phyloP scores from a whole-genome alignment of 2,113 vertebrate genomes.

The Nothocercus julius region DNA sequence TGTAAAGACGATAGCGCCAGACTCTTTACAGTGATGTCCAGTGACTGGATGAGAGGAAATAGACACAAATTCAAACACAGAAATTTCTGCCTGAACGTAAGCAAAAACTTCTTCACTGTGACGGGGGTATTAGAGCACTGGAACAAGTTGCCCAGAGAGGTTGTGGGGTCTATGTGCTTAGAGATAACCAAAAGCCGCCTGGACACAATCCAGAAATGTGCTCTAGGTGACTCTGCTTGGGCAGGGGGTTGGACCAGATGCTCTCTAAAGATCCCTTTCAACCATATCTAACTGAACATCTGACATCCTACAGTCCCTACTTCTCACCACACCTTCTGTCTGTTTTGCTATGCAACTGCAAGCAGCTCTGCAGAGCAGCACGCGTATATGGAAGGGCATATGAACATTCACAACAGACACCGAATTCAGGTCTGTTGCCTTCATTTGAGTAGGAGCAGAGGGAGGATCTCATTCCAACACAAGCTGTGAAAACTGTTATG shows the following conservation, averaged over 20 bases:
- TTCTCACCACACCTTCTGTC: neutral
- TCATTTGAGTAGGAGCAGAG: neutral
- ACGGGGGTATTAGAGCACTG: neutral
- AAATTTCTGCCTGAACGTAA: neutral
- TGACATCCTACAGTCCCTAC: neutral
- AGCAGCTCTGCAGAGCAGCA: neutral
- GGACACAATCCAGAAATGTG: neutral
- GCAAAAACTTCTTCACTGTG: neutral
- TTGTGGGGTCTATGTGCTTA: neutral
- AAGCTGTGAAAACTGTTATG: neutral
- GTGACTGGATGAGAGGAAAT: no score
- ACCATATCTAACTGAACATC: neutral
- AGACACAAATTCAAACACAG: neutral
- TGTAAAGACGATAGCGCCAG: no score
- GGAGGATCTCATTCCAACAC: neutral
- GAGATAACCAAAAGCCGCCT: neutral
- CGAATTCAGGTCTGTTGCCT: neutral
- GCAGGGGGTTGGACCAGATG: neutral
- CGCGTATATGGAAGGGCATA: rapidly evolving
- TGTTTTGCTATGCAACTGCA: neutral
- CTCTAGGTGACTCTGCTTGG: neutral
- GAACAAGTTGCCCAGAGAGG: neutral
- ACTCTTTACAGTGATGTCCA: no score
- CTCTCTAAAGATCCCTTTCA: neutral
- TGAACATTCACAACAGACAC: neutral